Conservation (phyloP, 2,113 vertebrate genomes). For the Lepus timidus region DNA sequence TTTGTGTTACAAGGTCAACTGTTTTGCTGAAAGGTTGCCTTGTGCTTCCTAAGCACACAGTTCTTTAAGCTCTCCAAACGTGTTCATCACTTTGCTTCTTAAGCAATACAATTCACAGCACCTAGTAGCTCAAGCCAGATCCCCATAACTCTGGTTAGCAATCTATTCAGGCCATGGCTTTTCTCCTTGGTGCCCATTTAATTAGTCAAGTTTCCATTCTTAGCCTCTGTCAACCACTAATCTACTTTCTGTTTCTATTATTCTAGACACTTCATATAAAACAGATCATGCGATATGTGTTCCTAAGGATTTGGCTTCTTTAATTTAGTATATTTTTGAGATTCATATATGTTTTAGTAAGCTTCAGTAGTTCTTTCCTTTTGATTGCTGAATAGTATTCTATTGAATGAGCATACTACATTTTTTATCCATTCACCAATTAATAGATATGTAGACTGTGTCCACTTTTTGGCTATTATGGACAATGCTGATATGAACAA, state of each 20-base stretch:
- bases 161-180: not conserved
- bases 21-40: not conserved
- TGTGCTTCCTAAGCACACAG: not conserved
- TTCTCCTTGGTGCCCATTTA: not conserved
- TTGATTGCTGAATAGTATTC: conserved; percentile 35
- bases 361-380: not conserved
- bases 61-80: conserved; percentile 15
- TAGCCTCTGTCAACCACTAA: not conserved
- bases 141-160: not conserved
- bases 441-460: conserved; percentile 33
- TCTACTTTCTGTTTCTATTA: not conserved
- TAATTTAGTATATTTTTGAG: not conserved
- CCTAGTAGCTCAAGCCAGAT: not conserved
- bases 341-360: not conserved
- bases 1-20: not conserved
- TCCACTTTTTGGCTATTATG: not conserved
- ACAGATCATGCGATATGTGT: not conserved
- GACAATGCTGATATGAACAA: not conserved
- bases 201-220: conserved; percentile 1
- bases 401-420: not conserved
- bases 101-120: not conserved
- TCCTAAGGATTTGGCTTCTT: conserved; percentile 28
- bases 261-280: conserved; percentile 25
- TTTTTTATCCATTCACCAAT: not conserved
- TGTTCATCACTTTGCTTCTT: not conserved